Conservation (phyloP, 2,797 vertebrate genomes). For the Anolis apletophallus region DNA sequence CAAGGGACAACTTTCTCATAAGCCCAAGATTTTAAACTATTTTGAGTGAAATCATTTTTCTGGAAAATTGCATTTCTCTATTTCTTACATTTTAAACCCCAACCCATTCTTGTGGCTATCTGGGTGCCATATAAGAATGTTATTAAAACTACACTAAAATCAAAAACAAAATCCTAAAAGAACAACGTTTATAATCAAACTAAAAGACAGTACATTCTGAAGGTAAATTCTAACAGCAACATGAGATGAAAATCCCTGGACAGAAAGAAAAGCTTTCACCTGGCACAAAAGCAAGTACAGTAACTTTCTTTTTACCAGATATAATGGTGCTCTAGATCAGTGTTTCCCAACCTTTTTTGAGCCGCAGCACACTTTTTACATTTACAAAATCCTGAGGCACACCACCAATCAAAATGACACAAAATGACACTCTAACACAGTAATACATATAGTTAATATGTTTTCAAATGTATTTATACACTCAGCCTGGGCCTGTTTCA, state of each 20-base stretch:
- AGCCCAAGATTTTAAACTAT: background rate
- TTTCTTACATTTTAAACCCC: background rate
- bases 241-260: background rate
- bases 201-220: background rate
- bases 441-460: no score
- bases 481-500: no score
- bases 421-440: no score
- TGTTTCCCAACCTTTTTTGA: no score
- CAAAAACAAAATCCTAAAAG: background rate
- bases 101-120: background rate
- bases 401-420: no score
- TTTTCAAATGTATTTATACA: no score
- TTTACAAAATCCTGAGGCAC: no score
- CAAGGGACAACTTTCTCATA: background rate
- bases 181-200: background rate
- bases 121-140: background rate
- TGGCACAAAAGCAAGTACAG: background rate
- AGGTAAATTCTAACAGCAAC: background rate
- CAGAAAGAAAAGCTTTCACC: background rate
- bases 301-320: background rate
- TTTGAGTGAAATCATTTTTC: background rate
- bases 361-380: no score
- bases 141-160: background rate
- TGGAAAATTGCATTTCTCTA: background rate
- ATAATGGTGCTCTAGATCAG: no score